Base-by-base conservation (phyloP, 2,113 vertebrate genomes). In the Thalassoma bifasciatum region DNA sequence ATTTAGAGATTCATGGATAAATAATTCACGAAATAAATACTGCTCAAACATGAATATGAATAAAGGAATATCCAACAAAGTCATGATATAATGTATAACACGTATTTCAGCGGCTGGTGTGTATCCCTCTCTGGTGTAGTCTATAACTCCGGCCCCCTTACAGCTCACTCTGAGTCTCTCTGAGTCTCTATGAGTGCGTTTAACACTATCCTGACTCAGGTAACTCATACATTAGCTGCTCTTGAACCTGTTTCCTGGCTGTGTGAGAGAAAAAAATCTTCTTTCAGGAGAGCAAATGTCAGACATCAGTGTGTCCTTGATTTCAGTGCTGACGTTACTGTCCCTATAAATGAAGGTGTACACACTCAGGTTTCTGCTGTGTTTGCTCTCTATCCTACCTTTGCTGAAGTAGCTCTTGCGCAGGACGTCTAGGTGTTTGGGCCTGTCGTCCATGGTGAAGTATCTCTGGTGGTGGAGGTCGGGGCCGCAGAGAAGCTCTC, bases 391-490 rank as follows among this genome's bases (percentile, higher is more conserved):
- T 8, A 23, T 44, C 83, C 75, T 91, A 96, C 95, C 96, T 97
- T 97, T 99, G 90, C 94, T 91, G 0, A 97, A 98, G 93, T 95
- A 98, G 93, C 89, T 94, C 90, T 97, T 99, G 49, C 97, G 93
- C 71, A 96, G 85, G 62, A 94, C 62, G 5, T 99, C 98, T 92
- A 96, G 90, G 0, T 96, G 92, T 89, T 97, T 97, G 60, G 93
- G 94, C 68, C 96, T 94, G 72, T 96, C 96, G 0, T 99, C 97
- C 1, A 93, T 84, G 17, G 94, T 94, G 86, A 96, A 96, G 88
- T 94, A 95, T 17, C 94, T 94, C 40, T 93, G 91, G 0, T 94
- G 96, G 72, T 95, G 96, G 57, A 88, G 59, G 13, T 97, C 96
- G 0, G 94, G 86, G 42, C 93, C 72, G 3, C 93, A 84, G 34